phyloP scores from a whole-genome alignment of 1,140 invertebrate genomes.

The Hydropsyche tenuis region DNA sequence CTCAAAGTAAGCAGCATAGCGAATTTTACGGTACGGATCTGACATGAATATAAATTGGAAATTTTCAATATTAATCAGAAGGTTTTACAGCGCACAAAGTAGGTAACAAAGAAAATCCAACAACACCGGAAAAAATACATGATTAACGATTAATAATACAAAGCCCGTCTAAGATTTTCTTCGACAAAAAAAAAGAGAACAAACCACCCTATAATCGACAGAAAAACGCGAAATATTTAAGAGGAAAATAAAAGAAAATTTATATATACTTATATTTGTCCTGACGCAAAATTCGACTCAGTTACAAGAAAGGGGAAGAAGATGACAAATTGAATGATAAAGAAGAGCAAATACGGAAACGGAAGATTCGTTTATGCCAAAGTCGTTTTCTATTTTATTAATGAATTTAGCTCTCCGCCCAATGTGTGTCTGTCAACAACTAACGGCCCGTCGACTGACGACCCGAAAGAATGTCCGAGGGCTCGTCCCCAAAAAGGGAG shows the following conservation, averaged over 20 bases:
- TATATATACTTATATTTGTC: no score
- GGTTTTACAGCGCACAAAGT: conserved; percentile 31
- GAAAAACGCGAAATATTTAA: not conserved
- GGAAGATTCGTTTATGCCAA: conserved; percentile 44
- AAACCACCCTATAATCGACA: not conserved
- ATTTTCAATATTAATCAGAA: conserved; percentile 46
- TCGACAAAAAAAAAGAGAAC: not conserved
- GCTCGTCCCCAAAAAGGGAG: not conserved
- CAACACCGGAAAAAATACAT: not conserved
- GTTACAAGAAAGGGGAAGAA: not conserved
- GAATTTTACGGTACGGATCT: conserved; percentile 40
- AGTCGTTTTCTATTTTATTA: conserved; percentile 49
- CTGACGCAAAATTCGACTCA: no score
- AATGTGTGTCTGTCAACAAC: conserved; percentile 49
- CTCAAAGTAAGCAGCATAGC: conserved; percentile 33
- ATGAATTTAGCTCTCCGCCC: conserved; percentile 50
- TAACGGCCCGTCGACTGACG: conserved; percentile 45
- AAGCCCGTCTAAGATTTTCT: conserved; percentile 9
- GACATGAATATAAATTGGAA: conserved; percentile 46
- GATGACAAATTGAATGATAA: conserved; percentile 46
- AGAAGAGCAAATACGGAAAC: conserved; percentile 44
- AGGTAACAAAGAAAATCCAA: not conserved
- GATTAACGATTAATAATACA: not conserved
- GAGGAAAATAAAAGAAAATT: not conserved
- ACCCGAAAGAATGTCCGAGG: conserved; percentile 40